Base-by-base conservation (phyloP, 2,888 invertebrate genomes). In the Diplolepis rosae region DNA sequence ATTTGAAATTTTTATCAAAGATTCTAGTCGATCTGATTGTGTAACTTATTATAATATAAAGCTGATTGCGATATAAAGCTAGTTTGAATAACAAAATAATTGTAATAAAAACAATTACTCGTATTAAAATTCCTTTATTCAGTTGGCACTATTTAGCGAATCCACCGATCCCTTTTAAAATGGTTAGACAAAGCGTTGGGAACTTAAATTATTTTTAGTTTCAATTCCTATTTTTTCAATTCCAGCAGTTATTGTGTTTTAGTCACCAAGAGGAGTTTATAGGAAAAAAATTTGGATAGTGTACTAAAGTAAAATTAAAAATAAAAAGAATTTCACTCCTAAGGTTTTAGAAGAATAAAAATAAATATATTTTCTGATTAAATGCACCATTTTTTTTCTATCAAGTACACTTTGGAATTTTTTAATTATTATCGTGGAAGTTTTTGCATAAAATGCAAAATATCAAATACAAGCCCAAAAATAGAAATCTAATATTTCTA, bases 211-310 rank as follows among this genome's bases (percentile, higher is more conserved):
- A 56, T 3, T 56, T 32, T 9, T 13, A 22, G 24, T 61, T 54
- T 61, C 61, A 61, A 61, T 61, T 61, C 39, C 61, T 39, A 39
- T 61, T n/a, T 61, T 22, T 42, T 61, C 61, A 61, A 61, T 61
- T 61, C 61, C 61, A 61, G 32, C 18, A 54, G 54, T 32, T 32
- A 5, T 32, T 18, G 18, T 28, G 28, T 15, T 54, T 54, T 4
- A n/a, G 15, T 22, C 9, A 28, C 9, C 30, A 30, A 30, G 18
- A 54, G 27, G 9, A 54, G 7, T 9, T 15, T 18, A 7, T 2
- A 39, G 39, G 9, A 48, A 9, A 2, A 2, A 18, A 48, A 18
- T 11, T n/a, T n/a, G n/a, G n/a, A n/a, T n/a, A n/a, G n/a, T n/a
- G n/a, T n/a, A 7, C 7, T 22, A 15, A 48, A 48, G 7, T 22